Base-by-base conservation (phyloP, 2,113 vertebrate genomes). In the Limanda limanda region DNA sequence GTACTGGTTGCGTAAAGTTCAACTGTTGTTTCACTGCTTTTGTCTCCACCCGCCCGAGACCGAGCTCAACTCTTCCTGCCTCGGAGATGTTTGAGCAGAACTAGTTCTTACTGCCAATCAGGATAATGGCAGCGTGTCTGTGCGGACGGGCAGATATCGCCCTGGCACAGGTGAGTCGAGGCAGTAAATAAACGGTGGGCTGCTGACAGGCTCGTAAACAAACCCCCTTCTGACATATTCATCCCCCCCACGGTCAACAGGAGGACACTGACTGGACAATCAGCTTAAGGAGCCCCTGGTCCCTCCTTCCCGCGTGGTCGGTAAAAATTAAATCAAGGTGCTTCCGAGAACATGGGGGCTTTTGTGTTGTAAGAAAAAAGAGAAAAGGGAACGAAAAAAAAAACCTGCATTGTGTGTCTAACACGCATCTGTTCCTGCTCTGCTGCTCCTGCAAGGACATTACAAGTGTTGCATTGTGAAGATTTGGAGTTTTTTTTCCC, bases 341-440 rank as follows among this genome's bases (percentile, higher is more conserved):
- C 95, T 97, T 97, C 96, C 95, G 94, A 96, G 96, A 98, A 97
- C 90, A 95, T 88, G 89, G 90, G 86, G 83, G 57, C 78, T 79
- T 51, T 74, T 82, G 78, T 83, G n/a, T 75, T 52, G 23, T 35
- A 40, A 54, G 47, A 47, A 52, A 67, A 25, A 67, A 55, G 20
- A 25, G 37, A 18, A 31, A 75, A 14, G 10, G 23, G 24, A 47
- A 58, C 14, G 25, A 27, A 27, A 57, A 57, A 76, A 23, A 79
- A 84, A 83, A 80, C 14, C 63, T 57, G 74, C 76, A 83, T 86
- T 89, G 87, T 86, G 79, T 18, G 64, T 55, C n/a, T 77, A 42
- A 27, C 74, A 60, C 68, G 61, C 85, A 88, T 90, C 85, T 88
- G 90, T 61, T 88, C 70, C 54, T 85, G 80, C 71, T 83, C 78